phyloP scores from a whole-genome alignment of 2,113 vertebrate genomes.

The Campylorhamphus procurvoides region DNA sequence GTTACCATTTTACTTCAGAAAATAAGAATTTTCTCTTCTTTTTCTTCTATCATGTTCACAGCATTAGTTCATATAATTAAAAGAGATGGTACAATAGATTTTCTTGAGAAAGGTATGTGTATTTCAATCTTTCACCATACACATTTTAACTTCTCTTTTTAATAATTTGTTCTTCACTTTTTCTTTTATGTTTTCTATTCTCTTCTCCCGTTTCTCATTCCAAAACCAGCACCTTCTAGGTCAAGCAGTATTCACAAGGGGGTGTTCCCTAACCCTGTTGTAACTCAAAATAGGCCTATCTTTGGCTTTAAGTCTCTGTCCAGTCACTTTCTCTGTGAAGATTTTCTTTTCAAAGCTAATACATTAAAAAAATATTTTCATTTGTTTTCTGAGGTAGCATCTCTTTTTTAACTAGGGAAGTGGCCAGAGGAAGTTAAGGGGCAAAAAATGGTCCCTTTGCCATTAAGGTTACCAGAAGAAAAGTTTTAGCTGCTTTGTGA shows the following conservation, averaged over 20 bases:
- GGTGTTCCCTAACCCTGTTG: background rate
- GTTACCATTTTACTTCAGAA: background rate
- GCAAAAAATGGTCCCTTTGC: background rate
- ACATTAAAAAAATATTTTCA: background rate
- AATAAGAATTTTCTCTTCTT: background rate
- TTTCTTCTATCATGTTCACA: background rate
- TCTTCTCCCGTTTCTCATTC: background rate
- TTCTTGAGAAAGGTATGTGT: background rate
- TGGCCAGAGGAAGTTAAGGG: background rate
- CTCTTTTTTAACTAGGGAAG: background rate
- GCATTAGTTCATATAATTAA: background rate
- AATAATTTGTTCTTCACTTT: background rate
- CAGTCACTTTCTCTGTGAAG: background rate
- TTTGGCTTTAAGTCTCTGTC: background rate
- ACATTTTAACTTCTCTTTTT: background rate
- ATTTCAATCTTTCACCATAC: background rate
- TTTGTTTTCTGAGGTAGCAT: background rate
- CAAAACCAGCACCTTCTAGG: background rate
- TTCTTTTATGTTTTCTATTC: background rate
- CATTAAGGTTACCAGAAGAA: background rate
- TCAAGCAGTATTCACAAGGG: background rate
- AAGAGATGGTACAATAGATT: background rate
- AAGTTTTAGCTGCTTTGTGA: background rate
- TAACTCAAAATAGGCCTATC: background rate
- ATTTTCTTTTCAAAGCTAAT: background rate